Conservation (phyloP, 2,113 vertebrate genomes). For the Aleadryas rufinucha region DNA sequence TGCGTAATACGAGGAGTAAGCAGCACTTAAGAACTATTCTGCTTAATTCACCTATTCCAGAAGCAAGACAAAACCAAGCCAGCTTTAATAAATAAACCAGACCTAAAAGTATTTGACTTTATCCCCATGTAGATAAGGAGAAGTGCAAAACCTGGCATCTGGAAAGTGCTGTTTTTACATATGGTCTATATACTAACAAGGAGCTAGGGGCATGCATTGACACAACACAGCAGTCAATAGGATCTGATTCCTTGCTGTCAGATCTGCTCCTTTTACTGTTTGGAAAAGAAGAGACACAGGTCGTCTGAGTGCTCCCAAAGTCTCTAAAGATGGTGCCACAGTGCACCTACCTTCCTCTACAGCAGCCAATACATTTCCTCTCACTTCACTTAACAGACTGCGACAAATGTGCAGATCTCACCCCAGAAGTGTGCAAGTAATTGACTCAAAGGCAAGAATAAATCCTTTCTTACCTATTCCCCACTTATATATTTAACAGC, state of each 20-base stretch:
- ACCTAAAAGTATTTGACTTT: neutral
- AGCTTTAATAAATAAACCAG: neutral
- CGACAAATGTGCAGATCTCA: neutral
- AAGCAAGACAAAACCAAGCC: neutral
- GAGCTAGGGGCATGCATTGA: neutral
- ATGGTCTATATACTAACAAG: neutral
- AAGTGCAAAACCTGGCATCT: neutral
- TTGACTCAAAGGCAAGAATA: conserved; percentile 10
- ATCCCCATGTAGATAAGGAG: neutral
- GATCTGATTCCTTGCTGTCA: neutral
- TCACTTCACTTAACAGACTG: neutral
- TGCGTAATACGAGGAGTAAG: neutral
- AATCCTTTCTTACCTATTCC: neutral
- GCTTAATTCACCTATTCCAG: neutral
- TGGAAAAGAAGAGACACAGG: neutral
- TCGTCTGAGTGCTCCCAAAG: neutral
- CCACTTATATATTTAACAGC: neutral
- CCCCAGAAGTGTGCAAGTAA: neutral
- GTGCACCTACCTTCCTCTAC: neutral
- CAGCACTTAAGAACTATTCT: neutral
- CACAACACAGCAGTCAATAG: neutral
- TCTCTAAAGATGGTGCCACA: neutral
- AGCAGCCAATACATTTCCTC: neutral
- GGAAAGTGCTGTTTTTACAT: neutral
- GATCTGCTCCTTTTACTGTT: neutral